These are phyloP conservation scores for Cylas formicarius DNA, from an alignment of 1,140 invertebrate species.

Conservation along the genomic window DNA sequence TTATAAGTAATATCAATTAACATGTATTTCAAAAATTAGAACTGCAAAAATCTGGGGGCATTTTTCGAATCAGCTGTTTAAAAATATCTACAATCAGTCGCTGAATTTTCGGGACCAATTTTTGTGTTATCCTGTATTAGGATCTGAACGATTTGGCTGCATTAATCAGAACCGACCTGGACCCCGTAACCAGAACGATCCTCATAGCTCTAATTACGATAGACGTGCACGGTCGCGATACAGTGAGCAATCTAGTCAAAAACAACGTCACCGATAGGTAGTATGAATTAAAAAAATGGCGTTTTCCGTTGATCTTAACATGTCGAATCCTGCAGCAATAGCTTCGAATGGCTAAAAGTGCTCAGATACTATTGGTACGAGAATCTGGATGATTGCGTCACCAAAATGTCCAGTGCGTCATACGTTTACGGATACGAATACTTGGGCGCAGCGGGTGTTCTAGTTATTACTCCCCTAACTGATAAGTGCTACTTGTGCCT, in stretches of 20 bases:
- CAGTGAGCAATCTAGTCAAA: slow-evolving; percentile 64
- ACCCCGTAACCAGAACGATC: slow-evolving; percentile 61
- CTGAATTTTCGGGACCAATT: too few relatives aligned
- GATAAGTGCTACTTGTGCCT: slow-evolving; percentile 82
- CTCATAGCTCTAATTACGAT: slow-evolving; percentile 79
- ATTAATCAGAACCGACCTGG: slow-evolving; percentile 64
- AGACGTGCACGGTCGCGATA: slow-evolving; percentile 81
- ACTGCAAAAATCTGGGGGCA: too few relatives aligned
- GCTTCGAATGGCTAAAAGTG: slow-evolving; percentile 87
- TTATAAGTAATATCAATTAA: too few relatives aligned
- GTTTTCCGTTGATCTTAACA: slow-evolving; percentile 6
- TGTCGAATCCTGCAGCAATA: slow-evolving; percentile 44
- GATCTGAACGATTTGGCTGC: slow-evolving; percentile 71
- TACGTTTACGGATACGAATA: slow-evolving; percentile 90
- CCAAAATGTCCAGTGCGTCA: slow-evolving; percentile 67
- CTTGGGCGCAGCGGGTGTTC: slow-evolving; percentile 71
- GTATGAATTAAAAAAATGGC: slow-evolving; percentile 13
- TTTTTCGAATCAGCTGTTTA: too few relatives aligned
- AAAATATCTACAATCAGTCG: too few relatives aligned
- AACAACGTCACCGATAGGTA: slow-evolving; percentile 55
- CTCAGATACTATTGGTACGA: slow-evolving; percentile 86
- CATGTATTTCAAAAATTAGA: too few relatives aligned
- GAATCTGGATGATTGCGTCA: slow-evolving; percentile 66
- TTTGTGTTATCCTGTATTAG: too few relatives aligned
- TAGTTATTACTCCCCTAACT: slow-evolving; percentile 77